Evolutionary conservation across 2,113 vertebrate species (phyloP), one percentile per base, ranked within the genome.

Genomic region (Sinocyclocheilus maitianheensis): DNA sequence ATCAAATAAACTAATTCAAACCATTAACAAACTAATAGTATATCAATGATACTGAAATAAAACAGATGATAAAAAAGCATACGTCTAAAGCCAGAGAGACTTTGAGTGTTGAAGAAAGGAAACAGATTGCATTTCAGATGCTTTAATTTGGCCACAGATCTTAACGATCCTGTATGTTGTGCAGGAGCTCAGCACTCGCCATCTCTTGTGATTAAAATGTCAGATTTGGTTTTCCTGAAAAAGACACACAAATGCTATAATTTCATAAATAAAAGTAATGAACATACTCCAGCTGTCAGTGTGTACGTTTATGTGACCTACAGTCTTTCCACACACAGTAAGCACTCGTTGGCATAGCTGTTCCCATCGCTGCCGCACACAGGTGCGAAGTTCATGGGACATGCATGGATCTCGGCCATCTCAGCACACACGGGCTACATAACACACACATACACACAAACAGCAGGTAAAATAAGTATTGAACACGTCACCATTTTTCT

Each of bases 281-380:
- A 34, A 5, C 24, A 18, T 62, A 46, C 60, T 81, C 2, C 30
- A 78, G 14, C 10, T 46, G 60, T 22, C 0, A 26, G 40, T 11
- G 11, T 9, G 20, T 7, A 84, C 74, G 84, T 58, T 12, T 18
- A 10, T 74, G 77, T 86, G 8, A 92, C 95, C 93, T 90, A 95
- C 95, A 87, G 91, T 74, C 90, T 93, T 78, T 94, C 80, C 83
- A 85, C 90, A 92, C 96, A 97, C 89, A 97, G 92, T 55, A 86
- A 62, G 71, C 96, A 97, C 90, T 96, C 95, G 11, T 96, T 97
- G 87, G 92, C 82, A 0, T 97, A 97, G 14, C 96, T 97, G 69
- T 91, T 93, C 18, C 95, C 92, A 0, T 97, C 94, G 0, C 91
- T 95, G 22, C 96, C 96, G 10, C 96, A 97, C 65, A 97, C 92